Conservation (phyloP, 2,113 vertebrate species). For the Microtus montanus region DNA sequence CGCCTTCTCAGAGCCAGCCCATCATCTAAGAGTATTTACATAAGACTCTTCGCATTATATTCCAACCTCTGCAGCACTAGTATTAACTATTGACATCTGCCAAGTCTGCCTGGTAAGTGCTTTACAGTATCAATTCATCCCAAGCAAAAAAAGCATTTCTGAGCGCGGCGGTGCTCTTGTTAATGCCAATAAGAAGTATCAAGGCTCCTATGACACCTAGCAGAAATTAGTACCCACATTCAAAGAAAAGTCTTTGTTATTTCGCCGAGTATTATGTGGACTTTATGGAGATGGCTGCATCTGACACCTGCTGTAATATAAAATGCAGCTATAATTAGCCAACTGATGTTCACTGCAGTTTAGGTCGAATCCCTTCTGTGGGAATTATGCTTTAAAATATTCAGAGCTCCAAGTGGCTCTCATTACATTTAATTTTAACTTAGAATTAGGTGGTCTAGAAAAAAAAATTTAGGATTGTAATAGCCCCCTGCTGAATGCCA, state of each 20-base stretch:
- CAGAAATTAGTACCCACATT: conserved; percentile 91
- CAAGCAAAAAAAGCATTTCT: conserved; percentile 87
- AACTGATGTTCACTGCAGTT: conserved; percentile 91
- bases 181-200: conserved; percentile 88
- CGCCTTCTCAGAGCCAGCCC: conserved; percentile 82
- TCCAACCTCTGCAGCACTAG: conserved; percentile 86
- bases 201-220: conserved; percentile 89
- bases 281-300: conserved; percentile 92
- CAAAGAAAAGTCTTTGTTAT: conserved; percentile 91
- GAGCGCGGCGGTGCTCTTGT: conserved; percentile 87
- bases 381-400: conserved; percentile 96
- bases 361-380: conserved; percentile 94
- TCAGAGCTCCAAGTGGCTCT: conserved; percentile 91
- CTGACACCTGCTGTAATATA: conserved; percentile 92
- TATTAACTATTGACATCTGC: conserved; percentile 91
- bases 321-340: conserved; percentile 93
- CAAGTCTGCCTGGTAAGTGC: conserved; percentile 89
- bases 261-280: conserved; percentile 90
- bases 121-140: conserved; percentile 90
- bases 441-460: conserved; percentile 92
- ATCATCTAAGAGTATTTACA: conserved; percentile 88
- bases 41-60: conserved; percentile 87
- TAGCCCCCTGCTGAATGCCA: conserved; percentile 94
- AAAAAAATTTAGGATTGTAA: conserved; percentile 99
- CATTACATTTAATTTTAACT: conserved; percentile 92